A percentile compares a stretch with the other conserved stretches of the same genome.
Evolutionary conservation across 2,888 invertebrate species (phyloP).

Genomic region (Caenorhabditis doughertyi): DNA sequence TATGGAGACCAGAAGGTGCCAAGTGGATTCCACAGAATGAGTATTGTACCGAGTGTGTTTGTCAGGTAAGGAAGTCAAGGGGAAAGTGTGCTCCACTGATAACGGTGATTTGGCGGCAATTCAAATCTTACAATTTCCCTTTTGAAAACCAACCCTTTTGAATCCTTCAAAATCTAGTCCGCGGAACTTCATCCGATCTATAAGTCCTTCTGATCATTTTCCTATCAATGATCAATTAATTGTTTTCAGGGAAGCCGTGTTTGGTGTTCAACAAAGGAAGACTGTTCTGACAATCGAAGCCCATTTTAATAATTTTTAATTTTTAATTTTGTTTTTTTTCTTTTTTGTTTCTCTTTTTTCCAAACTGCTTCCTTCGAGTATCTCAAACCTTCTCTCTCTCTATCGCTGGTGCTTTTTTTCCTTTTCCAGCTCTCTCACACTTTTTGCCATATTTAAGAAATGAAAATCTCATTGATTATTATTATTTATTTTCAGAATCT

Average conservation of each 20-base stretch:
- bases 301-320: conserved; percentile 43
- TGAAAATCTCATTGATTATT: too few species aligned
- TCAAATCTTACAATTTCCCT: too few species aligned
- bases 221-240: background rate
- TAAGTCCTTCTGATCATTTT: too few species aligned
- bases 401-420: conserved; percentile 38
- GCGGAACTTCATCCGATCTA: background rate
- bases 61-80: conserved; percentile 42
- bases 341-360: conserved; percentile 6
- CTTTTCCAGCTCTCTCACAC: background rate
- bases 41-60: conserved; percentile 64
- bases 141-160: too few species aligned
- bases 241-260: conserved; percentile 61
- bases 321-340: background rate
- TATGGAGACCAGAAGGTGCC: conserved; percentile 64
- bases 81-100: too few species aligned
- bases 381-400: conserved; percentile 34
- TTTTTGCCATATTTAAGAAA: too few species aligned
- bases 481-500: background rate
- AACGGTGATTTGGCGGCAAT: too few species aligned
- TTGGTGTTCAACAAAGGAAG: conserved; percentile 65
- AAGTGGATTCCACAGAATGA: conserved; percentile 62
- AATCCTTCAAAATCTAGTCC: too few species aligned
- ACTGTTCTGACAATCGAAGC: conserved; percentile 65
- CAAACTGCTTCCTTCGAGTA: conserved; percentile 26